These are phyloP conservation scores for Alligator sinensis DNA, from an alignment of 2,113 vertebrate species.

Conservation along the genomic window DNA sequence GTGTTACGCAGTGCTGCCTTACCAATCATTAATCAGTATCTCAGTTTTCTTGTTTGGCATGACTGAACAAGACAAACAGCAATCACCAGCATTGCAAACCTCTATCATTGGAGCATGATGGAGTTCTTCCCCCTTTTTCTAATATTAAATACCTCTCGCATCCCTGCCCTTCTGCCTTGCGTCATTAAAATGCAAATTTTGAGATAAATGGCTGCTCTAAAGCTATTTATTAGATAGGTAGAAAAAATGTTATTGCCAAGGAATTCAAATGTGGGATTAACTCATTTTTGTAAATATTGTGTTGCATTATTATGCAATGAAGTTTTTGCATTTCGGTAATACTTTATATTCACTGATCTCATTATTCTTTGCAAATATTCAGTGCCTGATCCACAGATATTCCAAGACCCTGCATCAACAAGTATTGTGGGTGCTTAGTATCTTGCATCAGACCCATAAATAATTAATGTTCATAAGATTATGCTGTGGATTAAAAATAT, in stretches of 20 bases:
- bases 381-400: not conserved
- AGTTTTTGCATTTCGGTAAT: not conserved
- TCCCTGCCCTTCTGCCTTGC: constrained; percentile 22
- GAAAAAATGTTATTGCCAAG: not conserved
- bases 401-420: not conserved
- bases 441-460: not conserved
- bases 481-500: not conserved
- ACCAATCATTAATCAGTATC: not conserved
- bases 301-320: not conserved
- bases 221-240: not conserved
- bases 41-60: not conserved
- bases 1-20: not conserved
- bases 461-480: not conserved
- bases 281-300: not conserved
- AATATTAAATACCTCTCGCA: not conserved
- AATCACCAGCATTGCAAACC: not conserved
- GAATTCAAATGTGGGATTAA: not conserved
- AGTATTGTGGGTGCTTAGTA: not conserved
- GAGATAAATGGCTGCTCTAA: constrained; percentile 29
- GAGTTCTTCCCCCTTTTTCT: not conserved
- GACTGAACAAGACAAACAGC: not conserved
- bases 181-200: constrained; percentile 51
- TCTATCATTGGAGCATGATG: not conserved
- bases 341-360: not conserved
- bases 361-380: not conserved